phyloP scores from a whole-genome alignment of 2,797 vertebrate species.

The Vespertilio murinus region DNA sequence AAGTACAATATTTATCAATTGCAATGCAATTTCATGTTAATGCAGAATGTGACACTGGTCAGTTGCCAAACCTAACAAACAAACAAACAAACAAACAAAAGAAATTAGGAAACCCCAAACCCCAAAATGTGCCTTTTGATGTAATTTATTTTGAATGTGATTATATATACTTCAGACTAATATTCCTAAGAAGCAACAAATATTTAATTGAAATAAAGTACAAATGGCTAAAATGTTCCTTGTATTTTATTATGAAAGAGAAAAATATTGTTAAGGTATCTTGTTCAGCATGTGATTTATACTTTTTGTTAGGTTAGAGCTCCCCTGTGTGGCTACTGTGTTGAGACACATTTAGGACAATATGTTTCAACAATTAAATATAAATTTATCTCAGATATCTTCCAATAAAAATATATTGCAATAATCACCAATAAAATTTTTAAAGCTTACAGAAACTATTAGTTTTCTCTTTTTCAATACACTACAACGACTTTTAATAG shows the following conservation, averaged over 20 bases:
- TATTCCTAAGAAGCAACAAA: background rate
- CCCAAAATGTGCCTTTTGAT: background rate
- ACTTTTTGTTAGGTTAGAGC: constrained; percentile 82
- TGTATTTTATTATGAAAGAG: background rate
- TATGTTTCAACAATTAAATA: background rate
- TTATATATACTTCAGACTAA: constrained; percentile 36
- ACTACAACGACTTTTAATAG: background rate
- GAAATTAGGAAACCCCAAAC: background rate
- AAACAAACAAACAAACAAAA: background rate
- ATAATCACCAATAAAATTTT: background rate
- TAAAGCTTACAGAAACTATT: background rate
- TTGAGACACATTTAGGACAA: background rate
- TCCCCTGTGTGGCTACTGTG: constrained; percentile 79
- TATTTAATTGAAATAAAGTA: constrained; percentile 14
- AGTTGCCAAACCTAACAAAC: background rate
- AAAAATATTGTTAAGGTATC: background rate
- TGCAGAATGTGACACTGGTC: constrained; percentile 47
- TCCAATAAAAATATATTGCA: background rate
- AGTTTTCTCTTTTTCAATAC: background rate
- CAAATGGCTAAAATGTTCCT: background rate
- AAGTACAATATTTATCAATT: constrained; percentile 73
- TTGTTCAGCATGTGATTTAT: background rate
- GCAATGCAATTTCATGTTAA: constrained; percentile 59
- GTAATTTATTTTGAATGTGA: constrained; percentile 58
- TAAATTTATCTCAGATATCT: background rate